Percentiles rank a stretch among this genome's conserved stretches.
Conservation (phyloP, 2,888 invertebrate genomes). For the Subacronicta megacephala region DNA sequence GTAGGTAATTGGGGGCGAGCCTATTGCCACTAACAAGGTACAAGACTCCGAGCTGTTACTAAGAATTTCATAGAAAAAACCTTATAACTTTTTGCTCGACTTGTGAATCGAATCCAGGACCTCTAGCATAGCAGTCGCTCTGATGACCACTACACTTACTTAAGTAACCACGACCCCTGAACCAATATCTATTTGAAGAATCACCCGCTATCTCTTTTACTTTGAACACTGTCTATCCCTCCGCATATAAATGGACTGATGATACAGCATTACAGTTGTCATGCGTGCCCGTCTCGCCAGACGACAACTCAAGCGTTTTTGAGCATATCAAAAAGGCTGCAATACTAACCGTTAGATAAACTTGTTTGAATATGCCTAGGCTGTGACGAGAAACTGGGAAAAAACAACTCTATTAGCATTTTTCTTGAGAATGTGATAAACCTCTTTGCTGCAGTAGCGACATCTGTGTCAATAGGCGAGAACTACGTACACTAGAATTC, state of each 20-base stretch:
- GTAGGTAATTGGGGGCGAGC: too few species aligned
- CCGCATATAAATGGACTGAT: constrained; percentile 50
- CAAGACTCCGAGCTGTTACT: too few species aligned
- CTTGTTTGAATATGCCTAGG: constrained; percentile 22
- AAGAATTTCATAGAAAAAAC: too few species aligned
- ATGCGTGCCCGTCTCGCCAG: constrained; percentile 56
- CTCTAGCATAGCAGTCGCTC: too few species aligned
- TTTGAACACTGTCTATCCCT: background rate
- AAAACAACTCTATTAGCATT: constrained; percentile 30
- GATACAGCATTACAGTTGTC: constrained; percentile 79
- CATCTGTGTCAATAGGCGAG: background rate
- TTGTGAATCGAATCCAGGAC: too few species aligned
- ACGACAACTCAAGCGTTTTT: constrained; percentile 30
- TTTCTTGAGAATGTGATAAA: constrained; percentile 7
- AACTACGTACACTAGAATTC: background rate
- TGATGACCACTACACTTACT: too few species aligned
- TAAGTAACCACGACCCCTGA: too few species aligned
- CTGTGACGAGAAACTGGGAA: constrained; percentile 1
- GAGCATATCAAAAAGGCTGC: constrained; percentile 31
- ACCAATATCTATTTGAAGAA: too few species aligned
- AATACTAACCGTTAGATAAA: constrained; percentile 33
- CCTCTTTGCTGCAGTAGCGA: background rate
- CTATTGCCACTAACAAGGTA: too few species aligned
- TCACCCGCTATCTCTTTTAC: constrained; percentile 6
- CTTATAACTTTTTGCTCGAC: too few species aligned